Evolutionary conservation across 2,888 invertebrate genomes (phyloP).

Genomic region (Pediacus dermestoides): DNA sequence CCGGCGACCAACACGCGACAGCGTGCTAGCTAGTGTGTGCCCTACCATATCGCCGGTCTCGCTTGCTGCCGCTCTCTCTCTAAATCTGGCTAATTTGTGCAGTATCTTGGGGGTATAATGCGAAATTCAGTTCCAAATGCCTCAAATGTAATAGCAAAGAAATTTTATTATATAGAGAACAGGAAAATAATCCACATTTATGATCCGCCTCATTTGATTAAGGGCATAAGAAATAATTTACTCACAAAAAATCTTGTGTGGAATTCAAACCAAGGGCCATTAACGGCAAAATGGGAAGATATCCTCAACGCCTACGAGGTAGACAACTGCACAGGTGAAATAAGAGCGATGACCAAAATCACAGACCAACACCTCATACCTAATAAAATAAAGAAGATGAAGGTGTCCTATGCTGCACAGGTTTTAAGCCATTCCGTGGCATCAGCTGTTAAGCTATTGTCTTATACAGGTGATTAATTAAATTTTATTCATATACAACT

Average conservation of each 20-base stretch:
- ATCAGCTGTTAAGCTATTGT: slow-evolving; percentile 8
- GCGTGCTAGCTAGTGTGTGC: too few species aligned
- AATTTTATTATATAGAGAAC: too few species aligned
- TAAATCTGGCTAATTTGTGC: too few species aligned
- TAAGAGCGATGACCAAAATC: neutral
- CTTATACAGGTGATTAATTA: too few species aligned
- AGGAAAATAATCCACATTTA: neutral
- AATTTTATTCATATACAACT: too few species aligned
- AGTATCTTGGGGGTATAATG: too few species aligned
- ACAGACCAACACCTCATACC: neutral
- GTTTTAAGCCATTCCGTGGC: slow-evolving; percentile 17
- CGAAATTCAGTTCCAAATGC: too few species aligned
- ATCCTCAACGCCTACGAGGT: neutral
- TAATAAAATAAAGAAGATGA: slow-evolving; percentile 16
- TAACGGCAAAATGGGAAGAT: neutral
- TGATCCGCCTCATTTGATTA: neutral
- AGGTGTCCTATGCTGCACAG: slow-evolving; percentile 15
- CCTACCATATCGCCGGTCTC: too few species aligned
- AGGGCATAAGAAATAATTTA: neutral
- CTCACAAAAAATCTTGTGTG: neutral
- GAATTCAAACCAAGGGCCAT: neutral
- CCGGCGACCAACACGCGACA: too few species aligned
- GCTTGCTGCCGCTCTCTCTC: too few species aligned
- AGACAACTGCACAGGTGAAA: neutral
- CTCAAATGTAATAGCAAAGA: too few species aligned